A percentile compares a stretch with the other conserved stretches of the same genome.
Conservation (phyloP, 2,888 invertebrate species). For the Pollenia griseotomentosa region DNA sequence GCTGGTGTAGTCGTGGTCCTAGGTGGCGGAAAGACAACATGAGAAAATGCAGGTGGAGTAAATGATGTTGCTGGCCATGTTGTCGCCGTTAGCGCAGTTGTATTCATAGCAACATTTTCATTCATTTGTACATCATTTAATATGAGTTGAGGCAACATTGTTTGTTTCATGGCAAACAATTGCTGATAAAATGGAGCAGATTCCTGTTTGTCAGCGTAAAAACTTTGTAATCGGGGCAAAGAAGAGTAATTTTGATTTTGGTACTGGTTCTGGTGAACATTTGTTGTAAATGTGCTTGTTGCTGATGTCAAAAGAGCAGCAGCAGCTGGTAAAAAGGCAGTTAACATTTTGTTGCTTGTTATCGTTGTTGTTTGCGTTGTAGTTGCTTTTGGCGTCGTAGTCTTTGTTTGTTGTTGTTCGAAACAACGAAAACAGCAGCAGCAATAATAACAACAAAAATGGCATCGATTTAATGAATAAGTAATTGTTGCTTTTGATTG, state of each 20-base stretch:
- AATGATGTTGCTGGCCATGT: constrained; percentile 47
- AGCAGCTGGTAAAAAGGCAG: constrained; percentile 50
- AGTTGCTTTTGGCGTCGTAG: neutral
- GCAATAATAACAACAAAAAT: constrained; percentile 32
- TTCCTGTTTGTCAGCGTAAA: constrained; percentile 12
- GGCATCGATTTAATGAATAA: constrained; percentile 37
- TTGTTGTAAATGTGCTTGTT: constrained; percentile 17
- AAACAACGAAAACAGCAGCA: neutral
- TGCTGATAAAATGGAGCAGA: constrained; percentile 38
- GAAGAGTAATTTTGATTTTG: neutral
- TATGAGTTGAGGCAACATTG: constrained; percentile 46
- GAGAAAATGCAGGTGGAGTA: constrained; percentile 81
- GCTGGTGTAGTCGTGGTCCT: constrained; percentile 69
- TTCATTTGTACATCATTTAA: constrained; percentile 48
- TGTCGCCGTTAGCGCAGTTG: constrained; percentile 26
- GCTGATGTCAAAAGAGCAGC: constrained; percentile 35
- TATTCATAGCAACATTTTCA: constrained; percentile 48
- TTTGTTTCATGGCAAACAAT: constrained; percentile 25
- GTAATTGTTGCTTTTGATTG: constrained; percentile 46
- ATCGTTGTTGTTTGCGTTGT: constrained; percentile 1
- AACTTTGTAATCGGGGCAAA: constrained; percentile 9
- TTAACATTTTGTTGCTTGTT: constrained; percentile 44
- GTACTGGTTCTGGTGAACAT: neutral
- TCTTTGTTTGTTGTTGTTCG: constrained; percentile 6
- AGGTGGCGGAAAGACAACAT: constrained; percentile 81